These are phyloP conservation scores for Myrmecobius fasciatus DNA, from an alignment of 2,113 vertebrate species.

Conservation along the genomic window DNA sequence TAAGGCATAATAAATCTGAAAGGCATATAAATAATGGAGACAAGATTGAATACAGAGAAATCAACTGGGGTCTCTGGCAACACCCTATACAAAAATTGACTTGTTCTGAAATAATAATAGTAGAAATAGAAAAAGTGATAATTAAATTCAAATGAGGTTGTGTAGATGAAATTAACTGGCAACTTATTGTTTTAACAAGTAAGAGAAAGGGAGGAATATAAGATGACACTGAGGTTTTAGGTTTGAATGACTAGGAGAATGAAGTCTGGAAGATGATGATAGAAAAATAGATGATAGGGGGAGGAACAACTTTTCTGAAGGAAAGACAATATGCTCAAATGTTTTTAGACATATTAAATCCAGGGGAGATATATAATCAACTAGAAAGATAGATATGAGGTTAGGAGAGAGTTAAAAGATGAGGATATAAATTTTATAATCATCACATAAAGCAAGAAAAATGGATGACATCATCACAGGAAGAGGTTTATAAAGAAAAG, in stretches of 20 bases:
- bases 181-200: not conserved
- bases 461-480: not conserved
- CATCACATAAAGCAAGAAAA: not conserved
- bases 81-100: not conserved
- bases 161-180: not conserved
- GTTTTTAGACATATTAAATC: not conserved
- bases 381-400: not conserved
- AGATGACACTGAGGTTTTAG: not conserved
- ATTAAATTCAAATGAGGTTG: not conserved
- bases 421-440: not conserved
- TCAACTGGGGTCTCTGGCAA: not conserved
- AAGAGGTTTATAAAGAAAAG: not conserved
- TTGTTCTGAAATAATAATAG: not conserved
- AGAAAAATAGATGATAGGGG: not conserved
- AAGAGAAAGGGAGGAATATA: not conserved
- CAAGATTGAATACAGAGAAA: not conserved
- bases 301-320: not conserved
- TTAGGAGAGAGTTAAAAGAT: not conserved
- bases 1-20: not conserved
- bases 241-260: no score
- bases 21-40: not conserved
- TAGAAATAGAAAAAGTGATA: not conserved
- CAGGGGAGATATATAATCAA: not conserved
- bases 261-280: not conserved
- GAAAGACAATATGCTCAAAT: not conserved